phyloP scores from a whole-genome alignment of 2,888 invertebrate species.

The Eilema depressum region DNA sequence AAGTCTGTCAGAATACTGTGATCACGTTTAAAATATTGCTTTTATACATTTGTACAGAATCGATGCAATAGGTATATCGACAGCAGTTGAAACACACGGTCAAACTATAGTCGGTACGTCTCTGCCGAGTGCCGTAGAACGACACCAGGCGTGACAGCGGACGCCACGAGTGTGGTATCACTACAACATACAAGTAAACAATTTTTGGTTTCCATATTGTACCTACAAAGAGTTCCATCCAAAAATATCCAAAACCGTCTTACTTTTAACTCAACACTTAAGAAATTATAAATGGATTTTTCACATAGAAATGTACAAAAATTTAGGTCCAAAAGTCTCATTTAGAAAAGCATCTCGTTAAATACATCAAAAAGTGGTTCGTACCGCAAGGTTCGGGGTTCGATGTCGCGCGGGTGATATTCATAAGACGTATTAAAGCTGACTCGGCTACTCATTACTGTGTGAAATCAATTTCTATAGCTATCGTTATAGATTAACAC shows the following conservation, averaged over 20 bases:
- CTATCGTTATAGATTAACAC: slow-evolving; percentile 46
- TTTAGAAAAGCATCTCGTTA: slow-evolving; percentile 52
- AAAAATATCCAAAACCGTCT: slow-evolving; percentile 66
- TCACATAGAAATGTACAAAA: slow-evolving; percentile 64
- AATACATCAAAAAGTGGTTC: slow-evolving; percentile 45
- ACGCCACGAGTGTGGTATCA: slow-evolving; percentile 43
- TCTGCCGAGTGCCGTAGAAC: slow-evolving; percentile 10
- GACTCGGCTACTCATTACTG: slow-evolving; percentile 30
- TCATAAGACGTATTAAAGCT: slow-evolving; percentile 43
- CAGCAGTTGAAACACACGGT: slow-evolving; percentile 25
- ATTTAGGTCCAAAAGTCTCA: slow-evolving; percentile 56
- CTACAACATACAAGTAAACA: slow-evolving; percentile 71
- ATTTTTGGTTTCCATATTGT: slow-evolving; percentile 80
- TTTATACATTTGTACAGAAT: slow-evolving; percentile 39
- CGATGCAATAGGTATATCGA: slow-evolving; percentile 29
- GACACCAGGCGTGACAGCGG: slow-evolving; percentile 23
- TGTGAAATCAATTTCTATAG: slow-evolving; percentile 43
- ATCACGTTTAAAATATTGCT: slow-evolving; percentile 28
- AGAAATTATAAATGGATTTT: slow-evolving; percentile 23
- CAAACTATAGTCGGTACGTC: slow-evolving; percentile 42
- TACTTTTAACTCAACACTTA: slow-evolving; percentile 23
- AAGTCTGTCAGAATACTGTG: not conserved
- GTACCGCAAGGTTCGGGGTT: slow-evolving; percentile 34
- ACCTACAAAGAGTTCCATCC: slow-evolving; percentile 73
- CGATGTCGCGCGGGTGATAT: slow-evolving; percentile 43